Base-by-base conservation (phyloP, 2,113 vertebrate species). In the Epinephelus moara region DNA sequence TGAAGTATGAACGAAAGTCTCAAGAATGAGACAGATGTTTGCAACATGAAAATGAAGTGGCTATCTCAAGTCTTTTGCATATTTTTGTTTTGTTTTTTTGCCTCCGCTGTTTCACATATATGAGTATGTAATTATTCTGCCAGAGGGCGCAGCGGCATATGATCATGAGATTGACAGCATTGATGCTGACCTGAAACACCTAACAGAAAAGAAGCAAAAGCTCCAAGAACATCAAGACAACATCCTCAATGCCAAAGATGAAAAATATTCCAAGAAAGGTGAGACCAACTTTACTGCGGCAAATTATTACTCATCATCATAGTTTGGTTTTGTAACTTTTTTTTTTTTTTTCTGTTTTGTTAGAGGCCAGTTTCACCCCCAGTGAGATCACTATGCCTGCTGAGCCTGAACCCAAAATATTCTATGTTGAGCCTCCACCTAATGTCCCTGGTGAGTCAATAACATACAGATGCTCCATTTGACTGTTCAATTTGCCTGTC, bases 371-470 rank as follows among this genome's bases (percentile, higher is more conserved):
- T 4, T 12, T 2, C 9, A 17, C 10, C 14, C 7, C 70, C 27
- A 23, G 3, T 57, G 2, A 70, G 72, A 63, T 15, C 13, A 21
- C 4, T 1, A n/a, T 6, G 17, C 11, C 62, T 2, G 5, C 0
- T 1, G 7, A 0, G 62, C 0, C 42, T 23, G 3, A 2, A 2
- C 2, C 2, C 0, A 8, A 52, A 1, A 5, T 91, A 71, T 47
- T 87, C 45, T 78, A 9, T 14, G 19, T 92, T 52, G 85, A 77
- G 14, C 3, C 80, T 55, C 93, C 92, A 8, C 94, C 92, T 10
- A 0, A 64, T 6, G 12, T n/a, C 18, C 78, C 88, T 8, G 92
- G 94, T 94, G 37, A 87, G 88, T 47, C 53, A 27, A 11, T 11
- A 14, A 66, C 15, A 11, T 23, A 50, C 27, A 45, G 23, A 79